Evolutionary conservation across 2,113 vertebrate genomes (phyloP).

Genomic region (Hippocampus mohnikei): DNA sequence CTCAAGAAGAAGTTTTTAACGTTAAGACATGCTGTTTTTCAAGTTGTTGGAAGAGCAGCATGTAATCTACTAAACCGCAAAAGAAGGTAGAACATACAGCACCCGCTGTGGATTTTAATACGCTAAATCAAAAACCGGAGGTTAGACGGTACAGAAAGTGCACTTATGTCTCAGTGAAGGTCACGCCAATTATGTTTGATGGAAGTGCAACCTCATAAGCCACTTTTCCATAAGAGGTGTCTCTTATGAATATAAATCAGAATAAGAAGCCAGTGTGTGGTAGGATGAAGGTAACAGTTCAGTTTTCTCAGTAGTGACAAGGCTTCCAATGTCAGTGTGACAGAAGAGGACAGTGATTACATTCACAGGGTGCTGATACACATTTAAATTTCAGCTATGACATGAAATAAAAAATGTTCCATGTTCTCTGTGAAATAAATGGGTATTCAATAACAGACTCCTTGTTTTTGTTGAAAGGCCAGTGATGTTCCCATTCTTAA

Average conservation of each 20-base stretch:
- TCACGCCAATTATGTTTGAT: slow-evolving; percentile 56
- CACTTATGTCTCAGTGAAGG: slow-evolving; percentile 31
- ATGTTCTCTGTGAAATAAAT: slow-evolving; percentile 2
- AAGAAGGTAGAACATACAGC: slow-evolving; percentile 16
- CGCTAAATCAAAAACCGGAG: slow-evolving; percentile 19
- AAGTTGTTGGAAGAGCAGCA: not conserved
- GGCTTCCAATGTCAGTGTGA: slow-evolving; percentile 58
- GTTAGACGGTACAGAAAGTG: slow-evolving; percentile 9
- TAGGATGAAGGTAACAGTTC: slow-evolving; percentile 27
- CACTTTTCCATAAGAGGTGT: slow-evolving; percentile 17
- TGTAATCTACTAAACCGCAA: slow-evolving; percentile 24
- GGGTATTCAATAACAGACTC: not conserved
- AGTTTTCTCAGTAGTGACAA: slow-evolving; percentile 17
- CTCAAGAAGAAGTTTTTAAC: slow-evolving; percentile 2
- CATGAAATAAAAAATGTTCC: slow-evolving; percentile 21
- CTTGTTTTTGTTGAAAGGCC: not conserved
- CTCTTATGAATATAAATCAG: slow-evolving; percentile 51
- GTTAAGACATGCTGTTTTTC: slow-evolving; percentile 15
- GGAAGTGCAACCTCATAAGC: slow-evolving; percentile 24
- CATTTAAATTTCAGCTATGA: slow-evolving; percentile 39
- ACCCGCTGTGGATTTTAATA: slow-evolving; percentile 16
- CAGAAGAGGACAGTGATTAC: slow-evolving; percentile 58
- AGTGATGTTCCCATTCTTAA: not conserved
- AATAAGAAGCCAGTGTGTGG: slow-evolving; percentile 13
- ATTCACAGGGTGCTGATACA: slow-evolving; percentile 31